These are phyloP conservation scores for Drosophila quinaria DNA, from an alignment of 2,888 invertebrate species.

Conservation along the genomic window DNA sequence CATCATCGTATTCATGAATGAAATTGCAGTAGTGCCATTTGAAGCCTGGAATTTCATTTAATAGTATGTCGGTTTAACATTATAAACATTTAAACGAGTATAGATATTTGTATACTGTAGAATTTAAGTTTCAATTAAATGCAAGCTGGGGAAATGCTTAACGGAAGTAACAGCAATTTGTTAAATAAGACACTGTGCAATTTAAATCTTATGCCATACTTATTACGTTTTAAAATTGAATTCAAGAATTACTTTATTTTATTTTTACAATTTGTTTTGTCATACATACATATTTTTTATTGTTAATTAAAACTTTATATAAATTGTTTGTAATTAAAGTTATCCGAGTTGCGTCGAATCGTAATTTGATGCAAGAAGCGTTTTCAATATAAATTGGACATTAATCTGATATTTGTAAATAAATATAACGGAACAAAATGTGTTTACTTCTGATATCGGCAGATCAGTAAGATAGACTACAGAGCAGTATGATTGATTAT, in stretches of 20 bases:
- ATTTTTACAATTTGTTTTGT: too few species aligned
- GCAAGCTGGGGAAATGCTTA: constrained; percentile 52
- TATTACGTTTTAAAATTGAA: background rate
- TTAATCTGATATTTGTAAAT: background rate
- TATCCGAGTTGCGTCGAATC: background rate
- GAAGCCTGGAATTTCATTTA: constrained; percentile 35
- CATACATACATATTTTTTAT: background rate
- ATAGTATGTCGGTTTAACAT: constrained; percentile 14
- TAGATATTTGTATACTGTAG: constrained; percentile 10
- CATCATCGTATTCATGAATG: constrained; percentile 59
- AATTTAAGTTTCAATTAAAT: constrained; percentile 17
- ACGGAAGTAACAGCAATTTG: constrained; percentile 52
- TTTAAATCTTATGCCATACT: background rate
- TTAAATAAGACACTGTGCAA: background rate
- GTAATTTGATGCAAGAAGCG: background rate
- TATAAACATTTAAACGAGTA: constrained; percentile 3
- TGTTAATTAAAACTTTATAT: background rate
- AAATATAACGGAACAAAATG: background rate
- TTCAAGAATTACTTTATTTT: background rate
- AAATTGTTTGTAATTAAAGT: background rate
- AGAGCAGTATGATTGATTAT: too few species aligned
- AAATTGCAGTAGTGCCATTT: constrained; percentile 48
- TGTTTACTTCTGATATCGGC: background rate
- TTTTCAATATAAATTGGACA: background rate
- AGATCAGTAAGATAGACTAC: background rate